phyloP scores from a whole-genome alignment of 2,888 invertebrate species.

The Lepas anatifera region DNA sequence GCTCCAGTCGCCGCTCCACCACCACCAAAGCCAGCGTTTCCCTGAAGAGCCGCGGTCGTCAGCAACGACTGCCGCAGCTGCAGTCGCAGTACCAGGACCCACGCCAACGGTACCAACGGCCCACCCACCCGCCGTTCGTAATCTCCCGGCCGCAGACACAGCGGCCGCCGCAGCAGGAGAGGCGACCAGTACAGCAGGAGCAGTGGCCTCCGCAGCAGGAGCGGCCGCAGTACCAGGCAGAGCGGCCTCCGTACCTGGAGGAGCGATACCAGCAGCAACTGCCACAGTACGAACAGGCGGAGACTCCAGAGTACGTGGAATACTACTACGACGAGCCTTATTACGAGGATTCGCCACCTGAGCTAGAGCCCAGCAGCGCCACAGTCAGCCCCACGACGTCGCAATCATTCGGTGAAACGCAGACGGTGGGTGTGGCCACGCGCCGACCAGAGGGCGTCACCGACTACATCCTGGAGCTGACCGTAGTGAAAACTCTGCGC shows the following conservation, averaged over 20 bases:
- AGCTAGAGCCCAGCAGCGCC: neutral
- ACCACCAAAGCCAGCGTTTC: no score
- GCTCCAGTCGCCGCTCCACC: no score
- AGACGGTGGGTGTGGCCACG: slow-evolving; percentile 20
- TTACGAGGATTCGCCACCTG: neutral
- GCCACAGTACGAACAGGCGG: neutral
- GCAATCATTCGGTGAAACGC: slow-evolving; percentile 24
- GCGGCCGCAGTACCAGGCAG: no score
- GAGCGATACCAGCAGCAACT: neutral
- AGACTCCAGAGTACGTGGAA: neutral
- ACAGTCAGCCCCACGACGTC: neutral
- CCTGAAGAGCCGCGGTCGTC: no score
- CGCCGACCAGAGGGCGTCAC: slow-evolving; percentile 14
- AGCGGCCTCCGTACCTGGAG: no score
- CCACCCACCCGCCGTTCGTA: neutral
- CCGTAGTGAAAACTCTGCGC: slow-evolving; percentile 23
- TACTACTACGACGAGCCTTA: neutral
- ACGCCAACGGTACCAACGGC: neutral
- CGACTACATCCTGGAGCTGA: slow-evolving; percentile 20
- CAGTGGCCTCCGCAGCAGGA: no score
- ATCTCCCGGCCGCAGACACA: neutral
- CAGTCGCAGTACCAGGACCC: neutral
- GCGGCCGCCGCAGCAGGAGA: neutral
- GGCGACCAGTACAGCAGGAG: neutral
- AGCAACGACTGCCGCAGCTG: no score